Evolutionary conservation across 2,113 vertebrate species (phyloP).

Genomic region (Chelonoidis abingdonii): DNA sequence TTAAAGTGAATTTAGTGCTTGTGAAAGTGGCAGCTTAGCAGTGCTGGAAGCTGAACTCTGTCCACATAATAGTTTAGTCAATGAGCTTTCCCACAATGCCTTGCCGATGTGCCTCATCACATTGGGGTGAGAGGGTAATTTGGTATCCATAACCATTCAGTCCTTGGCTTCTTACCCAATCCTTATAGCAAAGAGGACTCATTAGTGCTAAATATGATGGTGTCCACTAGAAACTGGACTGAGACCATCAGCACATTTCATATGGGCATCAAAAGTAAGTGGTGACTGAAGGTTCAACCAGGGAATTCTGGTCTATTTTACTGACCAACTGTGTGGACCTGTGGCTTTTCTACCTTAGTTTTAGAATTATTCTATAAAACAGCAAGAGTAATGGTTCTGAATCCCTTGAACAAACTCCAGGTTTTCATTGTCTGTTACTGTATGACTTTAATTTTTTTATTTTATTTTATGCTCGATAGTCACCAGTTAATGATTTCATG

Average conservation of each 20-base stretch:
- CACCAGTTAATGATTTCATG: not conserved
- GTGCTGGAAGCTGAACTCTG: not conserved
- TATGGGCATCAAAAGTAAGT: not conserved
- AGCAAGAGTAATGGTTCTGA: not conserved
- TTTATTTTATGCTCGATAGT: not conserved
- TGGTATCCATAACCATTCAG: accelerated
- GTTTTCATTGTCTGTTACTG: not conserved
- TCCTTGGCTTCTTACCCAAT: not conserved
- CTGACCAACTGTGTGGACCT: not conserved
- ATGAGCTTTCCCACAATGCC: not conserved
- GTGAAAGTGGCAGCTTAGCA: not conserved
- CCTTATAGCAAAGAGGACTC: not conserved
- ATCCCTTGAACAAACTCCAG: not conserved
- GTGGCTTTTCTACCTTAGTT: not conserved
- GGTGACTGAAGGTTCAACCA: accelerated
- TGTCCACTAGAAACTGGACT: not conserved
- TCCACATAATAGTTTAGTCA: not conserved
- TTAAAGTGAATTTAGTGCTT: not conserved
- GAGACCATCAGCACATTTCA: not conserved
- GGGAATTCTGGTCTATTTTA: not conserved
- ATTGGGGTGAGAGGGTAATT: accelerated
- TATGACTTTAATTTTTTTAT: not conserved
- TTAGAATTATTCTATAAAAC: not conserved
- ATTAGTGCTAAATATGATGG: not conserved
- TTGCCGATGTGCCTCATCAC: not conserved